Conservation (phyloP, 2,113 vertebrate species). For the Hipposideros armiger region DNA sequence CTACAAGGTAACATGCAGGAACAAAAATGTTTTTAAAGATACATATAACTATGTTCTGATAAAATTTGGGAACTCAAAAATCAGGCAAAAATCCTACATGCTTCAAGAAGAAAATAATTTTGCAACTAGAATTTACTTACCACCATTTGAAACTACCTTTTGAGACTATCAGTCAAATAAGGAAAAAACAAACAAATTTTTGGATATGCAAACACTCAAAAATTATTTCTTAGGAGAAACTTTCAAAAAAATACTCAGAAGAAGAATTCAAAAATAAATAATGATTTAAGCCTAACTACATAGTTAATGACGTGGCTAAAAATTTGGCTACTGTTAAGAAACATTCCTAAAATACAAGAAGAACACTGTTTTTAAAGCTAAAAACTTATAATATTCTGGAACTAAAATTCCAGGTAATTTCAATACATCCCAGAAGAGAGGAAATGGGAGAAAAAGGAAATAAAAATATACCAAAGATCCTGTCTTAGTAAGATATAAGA, state of each 20-base stretch:
- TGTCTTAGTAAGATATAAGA: neutral
- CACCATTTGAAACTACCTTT: neutral
- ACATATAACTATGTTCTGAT: neutral
- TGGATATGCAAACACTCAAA: neutral
- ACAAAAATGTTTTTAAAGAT: neutral
- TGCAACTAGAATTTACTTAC: neutral
- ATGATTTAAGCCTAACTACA: neutral
- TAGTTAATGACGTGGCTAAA: neutral
- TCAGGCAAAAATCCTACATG: neutral
- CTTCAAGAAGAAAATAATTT: neutral
- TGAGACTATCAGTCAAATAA: neutral
- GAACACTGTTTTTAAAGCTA: neutral
- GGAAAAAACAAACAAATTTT: conserved; percentile 12
- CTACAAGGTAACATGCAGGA: neutral
- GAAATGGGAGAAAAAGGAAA: neutral
- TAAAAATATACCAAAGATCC: neutral
- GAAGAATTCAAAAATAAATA: neutral
- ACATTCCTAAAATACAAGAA: neutral
- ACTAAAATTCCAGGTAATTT: conserved; percentile 22
- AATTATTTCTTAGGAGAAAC: neutral
- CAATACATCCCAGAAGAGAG: neutral
- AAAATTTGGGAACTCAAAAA: neutral
- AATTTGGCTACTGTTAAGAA: neutral
- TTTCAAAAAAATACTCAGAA: neutral
- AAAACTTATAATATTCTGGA: neutral